Evolutionary conservation across 2,113 vertebrate species (phyloP), one percentile per base, ranked within the genome.

Genomic region (Phyllopteryx taeniolatus): DNA sequence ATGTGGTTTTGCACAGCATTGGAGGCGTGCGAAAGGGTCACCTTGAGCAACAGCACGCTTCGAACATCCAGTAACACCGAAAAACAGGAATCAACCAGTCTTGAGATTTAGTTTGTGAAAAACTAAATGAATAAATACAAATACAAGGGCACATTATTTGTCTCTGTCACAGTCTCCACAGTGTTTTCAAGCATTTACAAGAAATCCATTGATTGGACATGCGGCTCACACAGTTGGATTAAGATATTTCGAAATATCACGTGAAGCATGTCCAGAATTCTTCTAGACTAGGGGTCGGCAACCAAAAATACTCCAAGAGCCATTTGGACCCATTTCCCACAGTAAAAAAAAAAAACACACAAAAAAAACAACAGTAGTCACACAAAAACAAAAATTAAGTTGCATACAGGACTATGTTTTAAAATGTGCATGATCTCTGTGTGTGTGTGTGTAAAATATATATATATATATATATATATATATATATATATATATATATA

Each of bases 1-100:
- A 65, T 73, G 61, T 67, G 64, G 35, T 39, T 81, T 84, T 85
- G 80, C 77, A 82, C 59, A 67, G 71, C 53, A 44, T 66, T 67
- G 70, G 54, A 76, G 17, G 46, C 46, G 2, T 8, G 9, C 46
- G 65, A 39, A 54, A 77, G 67, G 79, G 76, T 66, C 63, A 80
- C 65, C 77, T 77, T 57, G 57, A 79, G 71, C 76, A 72, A 76
- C 71, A 51, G 72, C 67, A 20, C 67, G 67, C 42, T 71, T 83
- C 78, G 56, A 79, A 47, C 12, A 47, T 14, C 46, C 35, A 39
- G 35, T 39, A 39, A 39, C 35, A 39, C n/a, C n/a, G n/a, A 72
- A 78, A 76, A 76, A 60, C 65, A 76, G 79, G 75, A 60, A 69
- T 75, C 73, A 77, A 85, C 73, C 31, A 13, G 56, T 27, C 11